These are phyloP conservation scores for Neria commutata DNA, from an alignment of 2,888 invertebrate genomes.

Conservation along the genomic window DNA sequence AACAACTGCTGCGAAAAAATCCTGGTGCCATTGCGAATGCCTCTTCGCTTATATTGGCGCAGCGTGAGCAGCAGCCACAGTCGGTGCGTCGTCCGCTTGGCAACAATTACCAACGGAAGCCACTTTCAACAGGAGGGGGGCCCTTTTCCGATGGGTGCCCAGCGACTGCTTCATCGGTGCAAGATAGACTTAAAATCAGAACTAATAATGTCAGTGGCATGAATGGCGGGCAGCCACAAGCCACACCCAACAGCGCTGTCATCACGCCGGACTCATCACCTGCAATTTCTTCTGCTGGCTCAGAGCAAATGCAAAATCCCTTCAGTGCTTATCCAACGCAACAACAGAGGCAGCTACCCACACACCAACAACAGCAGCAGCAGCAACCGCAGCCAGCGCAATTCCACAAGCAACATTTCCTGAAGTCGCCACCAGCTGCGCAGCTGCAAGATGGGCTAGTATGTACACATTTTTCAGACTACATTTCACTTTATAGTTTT, in stretches of 20 bases:
- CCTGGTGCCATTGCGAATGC: constrained; percentile 34
- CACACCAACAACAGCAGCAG: constrained; percentile 12
- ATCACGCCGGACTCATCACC: constrained; percentile 35
- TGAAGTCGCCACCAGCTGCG: no score
- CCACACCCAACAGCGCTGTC: constrained; percentile 34
- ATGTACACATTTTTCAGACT: no score
- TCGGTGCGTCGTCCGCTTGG: background rate
- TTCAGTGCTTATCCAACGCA: no score
- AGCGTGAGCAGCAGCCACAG: constrained; percentile 25
- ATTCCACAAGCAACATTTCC: background rate
- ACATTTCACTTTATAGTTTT: no score
- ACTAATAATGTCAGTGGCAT: background rate
- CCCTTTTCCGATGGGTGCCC: constrained; percentile 25
- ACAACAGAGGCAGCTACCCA: constrained; percentile 6
- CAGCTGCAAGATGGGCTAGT: no score
- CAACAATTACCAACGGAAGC: constrained; percentile 14
- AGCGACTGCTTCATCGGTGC: constrained; percentile 10
- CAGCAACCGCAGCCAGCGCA: constrained; percentile 4
- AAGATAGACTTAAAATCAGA: background rate
- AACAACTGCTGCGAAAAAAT: constrained; percentile 33
- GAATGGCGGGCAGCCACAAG: no score
- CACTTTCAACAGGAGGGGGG: constrained; percentile 17
- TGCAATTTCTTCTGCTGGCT: constrained; percentile 32
- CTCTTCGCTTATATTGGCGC: constrained; percentile 33
- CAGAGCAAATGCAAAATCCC: constrained; percentile 31